These are phyloP conservation scores for Pyrgus malvae DNA, from an alignment of 2,888 invertebrate species.

Conservation along the genomic window DNA sequence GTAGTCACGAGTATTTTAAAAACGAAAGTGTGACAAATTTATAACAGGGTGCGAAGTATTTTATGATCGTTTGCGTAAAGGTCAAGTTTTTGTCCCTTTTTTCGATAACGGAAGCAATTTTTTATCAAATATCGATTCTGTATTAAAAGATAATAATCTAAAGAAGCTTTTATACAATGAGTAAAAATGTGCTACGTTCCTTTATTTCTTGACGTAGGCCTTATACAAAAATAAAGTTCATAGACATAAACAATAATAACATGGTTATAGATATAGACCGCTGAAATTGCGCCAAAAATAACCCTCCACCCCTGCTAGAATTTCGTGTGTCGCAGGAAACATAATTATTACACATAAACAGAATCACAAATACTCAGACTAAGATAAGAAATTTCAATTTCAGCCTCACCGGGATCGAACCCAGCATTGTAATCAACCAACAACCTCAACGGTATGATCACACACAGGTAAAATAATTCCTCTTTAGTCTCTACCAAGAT, in stretches of 20 bases:
- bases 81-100: conserved; percentile 11
- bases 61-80: conserved; percentile 19
- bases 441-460: neutral
- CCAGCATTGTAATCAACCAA: too few relatives aligned
- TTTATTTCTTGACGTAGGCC: neutral
- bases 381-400: too few relatives aligned
- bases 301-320: too few relatives aligned
- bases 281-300: too few relatives aligned
- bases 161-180: neutral
- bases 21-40: conserved; percentile 27
- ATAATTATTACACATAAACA: too few relatives aligned
- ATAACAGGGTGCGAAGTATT: conserved; percentile 12
- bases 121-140: conserved; percentile 15
- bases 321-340: too few relatives aligned
- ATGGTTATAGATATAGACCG: too few relatives aligned
- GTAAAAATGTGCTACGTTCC: neutral
- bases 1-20: conserved; percentile 9
- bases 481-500: too few relatives aligned
- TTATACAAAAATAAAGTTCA: neutral
- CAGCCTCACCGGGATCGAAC: too few relatives aligned
- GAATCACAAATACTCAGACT: too few relatives aligned
- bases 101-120: conserved; percentile 15
- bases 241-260: too few relatives aligned
- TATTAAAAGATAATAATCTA: conserved; percentile 2
- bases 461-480: neutral